phyloP scores from a whole-genome alignment of 2,888 invertebrate genomes.

The Gnatocerus cornutus region DNA sequence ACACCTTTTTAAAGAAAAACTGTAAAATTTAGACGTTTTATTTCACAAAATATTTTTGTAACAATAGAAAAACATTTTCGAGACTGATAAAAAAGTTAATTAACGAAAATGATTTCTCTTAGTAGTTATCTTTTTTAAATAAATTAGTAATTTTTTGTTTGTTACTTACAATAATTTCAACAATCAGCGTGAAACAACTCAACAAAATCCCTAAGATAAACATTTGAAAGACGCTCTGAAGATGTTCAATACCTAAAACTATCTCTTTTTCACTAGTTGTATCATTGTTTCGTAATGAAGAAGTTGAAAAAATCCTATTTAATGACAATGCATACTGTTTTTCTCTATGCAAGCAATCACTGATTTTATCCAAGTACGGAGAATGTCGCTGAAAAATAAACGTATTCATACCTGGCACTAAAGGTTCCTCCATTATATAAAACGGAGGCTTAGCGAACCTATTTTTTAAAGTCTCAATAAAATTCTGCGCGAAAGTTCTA shows the following conservation, averaged over 20 bases:
- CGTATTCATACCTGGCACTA: slow-evolving; percentile 12
- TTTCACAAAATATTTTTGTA: no score
- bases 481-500: slow-evolving; percentile 5
- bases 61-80: no score
- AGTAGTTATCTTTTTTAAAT: no score
- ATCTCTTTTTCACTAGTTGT: not conserved
- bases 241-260: slow-evolving; percentile 8
- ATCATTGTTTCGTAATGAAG: not conserved
- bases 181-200: not conserved
- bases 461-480: slow-evolving; percentile 15
- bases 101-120: no score
- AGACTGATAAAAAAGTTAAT: no score
- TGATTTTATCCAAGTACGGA: slow-evolving; percentile 31
- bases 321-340: slow-evolving; percentile 4
- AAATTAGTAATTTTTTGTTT: not conserved
- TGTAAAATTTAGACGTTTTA: no score
- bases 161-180: slow-evolving; percentile 1
- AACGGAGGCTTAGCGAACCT: slow-evolving; percentile 8
- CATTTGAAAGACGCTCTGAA: slow-evolving; percentile 3
- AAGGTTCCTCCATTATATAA: slow-evolving; percentile 20
- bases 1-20: no score
- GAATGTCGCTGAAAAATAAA: slow-evolving; percentile 30
- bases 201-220: not conserved
- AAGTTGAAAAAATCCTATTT: not conserved
- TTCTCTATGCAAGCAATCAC: slow-evolving; percentile 5